Conservation (phyloP, 2,113 vertebrate species). For the Cairina moschata region DNA sequence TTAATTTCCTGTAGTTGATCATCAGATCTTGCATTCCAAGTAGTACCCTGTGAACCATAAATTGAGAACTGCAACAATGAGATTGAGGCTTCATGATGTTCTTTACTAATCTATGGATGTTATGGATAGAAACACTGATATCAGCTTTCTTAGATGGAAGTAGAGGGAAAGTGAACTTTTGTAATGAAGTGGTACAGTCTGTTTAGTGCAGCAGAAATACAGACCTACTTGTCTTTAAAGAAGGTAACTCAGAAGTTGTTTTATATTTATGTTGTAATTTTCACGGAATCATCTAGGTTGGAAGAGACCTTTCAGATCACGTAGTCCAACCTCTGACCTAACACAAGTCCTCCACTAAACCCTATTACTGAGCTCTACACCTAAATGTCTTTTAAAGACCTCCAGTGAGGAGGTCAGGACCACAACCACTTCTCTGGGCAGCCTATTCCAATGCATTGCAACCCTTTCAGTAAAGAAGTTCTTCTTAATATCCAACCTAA, state of each 20-base stretch:
- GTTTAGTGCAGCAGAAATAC: background rate
- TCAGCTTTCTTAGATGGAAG: background rate
- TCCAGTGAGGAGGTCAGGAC: too few relatives aligned
- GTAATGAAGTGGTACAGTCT: background rate
- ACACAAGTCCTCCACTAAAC: too few relatives aligned
- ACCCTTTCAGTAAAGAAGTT: too few relatives aligned
- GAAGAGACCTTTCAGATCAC: too few relatives aligned
- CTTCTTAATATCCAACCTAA: too few relatives aligned
- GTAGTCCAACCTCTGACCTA: too few relatives aligned
- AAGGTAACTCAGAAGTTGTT: background rate
- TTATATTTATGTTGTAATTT: background rate
- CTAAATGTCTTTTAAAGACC: too few relatives aligned
- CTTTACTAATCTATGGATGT: background rate
- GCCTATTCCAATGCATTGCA: too few relatives aligned
- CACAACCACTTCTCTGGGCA: too few relatives aligned
- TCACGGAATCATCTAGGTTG: too few relatives aligned
- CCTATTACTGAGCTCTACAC: too few relatives aligned
- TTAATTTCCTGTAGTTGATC: slow-evolving; percentile 44
- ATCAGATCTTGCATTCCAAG: background rate
- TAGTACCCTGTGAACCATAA: background rate
- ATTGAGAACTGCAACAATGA: background rate
- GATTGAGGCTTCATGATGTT: background rate
- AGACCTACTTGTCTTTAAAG: background rate
- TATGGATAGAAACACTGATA: background rate
- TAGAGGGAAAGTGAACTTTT: background rate